Base-by-base conservation (phyloP, 1,140 invertebrate genomes). In the Nautilus pompilius region DNA sequence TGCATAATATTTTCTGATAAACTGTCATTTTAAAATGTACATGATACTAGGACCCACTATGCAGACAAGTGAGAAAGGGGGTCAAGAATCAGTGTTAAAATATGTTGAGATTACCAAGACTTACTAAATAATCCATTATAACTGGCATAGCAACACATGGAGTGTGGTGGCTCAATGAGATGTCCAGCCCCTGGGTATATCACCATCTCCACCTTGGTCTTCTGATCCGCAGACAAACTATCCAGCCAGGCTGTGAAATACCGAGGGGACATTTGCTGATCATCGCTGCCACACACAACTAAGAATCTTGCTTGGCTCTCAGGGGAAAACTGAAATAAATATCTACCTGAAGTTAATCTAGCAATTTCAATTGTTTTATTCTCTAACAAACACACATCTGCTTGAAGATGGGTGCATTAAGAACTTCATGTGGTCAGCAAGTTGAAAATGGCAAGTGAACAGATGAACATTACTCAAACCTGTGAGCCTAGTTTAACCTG, bases 131-230 rank as follows among this genome's bases (percentile, higher is more conserved):
- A 2, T 54, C 58, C 58, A 49, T 58, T 48, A 34, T 58, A 65
- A 33, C 57, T 57, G 0, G 45, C 24, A 5, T 46, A 32, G 24
- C 63, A 67, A 15, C 67, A 33, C 1, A 73, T 72, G 5, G 64
- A 36, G 60, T 72, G 71, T 0, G 72, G 71, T 30, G 75, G 73
- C 33, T 76, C 72, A 59, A 76, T 60, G n/a, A 73, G 48, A 59
- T 76, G 75, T 1, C 75, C 75, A n/a, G 71, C 71, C 5, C 63
- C 65, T 32, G 66, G 64, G 54, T 75, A 76, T 13, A 22, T 36
- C 5, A 55, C 26, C 33, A 71, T 28, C n/a, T 66, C 57, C 33
- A 72, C 49, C 6, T 62, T 41, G 10, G 64, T 45, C 24, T 26
- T 49, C 28, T 61, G 48, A 22, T 67, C 60, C 5, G 32, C 20